Base-by-base conservation (phyloP, 2,888 invertebrate genomes). In the Tenthredo mesomela region DNA sequence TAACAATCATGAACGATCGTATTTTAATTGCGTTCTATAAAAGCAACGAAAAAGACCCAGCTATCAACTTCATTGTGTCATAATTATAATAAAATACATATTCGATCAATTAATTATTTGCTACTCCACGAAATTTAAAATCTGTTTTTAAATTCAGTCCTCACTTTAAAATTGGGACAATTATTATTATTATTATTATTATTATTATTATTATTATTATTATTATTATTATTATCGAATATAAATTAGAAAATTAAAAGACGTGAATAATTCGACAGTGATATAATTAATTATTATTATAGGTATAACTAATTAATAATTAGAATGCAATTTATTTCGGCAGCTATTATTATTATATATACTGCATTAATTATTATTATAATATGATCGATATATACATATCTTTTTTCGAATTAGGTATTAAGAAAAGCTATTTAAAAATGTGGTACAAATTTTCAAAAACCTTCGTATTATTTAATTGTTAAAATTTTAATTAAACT, bases 171-270 rank as follows among this genome's bases (percentile, higher is more conserved):
- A 7, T 54, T 54, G 54, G n/a, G n/a, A 54, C 54, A 54, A 54
- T 54, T 54, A 54, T 54, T 54, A 54, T n/a, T n/a, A 54, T 54
- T 54, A 54, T 54, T 54, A 54, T n/a, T n/a, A 54, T 54, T 54
- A 54, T 54, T 54, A 54, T 54, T 54, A 54, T n/a, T n/a, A 54
- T 54, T 54, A 54, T 54, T 54, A 54, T 54, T 54, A 54, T n/a
- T n/a, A 54, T 54, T 54, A 54, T 54, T 54, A 54, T 54, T 54
- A 54, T n/a, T n/a, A 54, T 54, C n/a, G n/a, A n/a, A 7, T 7
- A 54, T 54, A 6, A n/a, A 54, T 1, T 47, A 47, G 47, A 2
- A 12, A 47, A 47, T 47, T 2, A 47, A 7, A 7, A 54, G 54
- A n/a, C 7, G 4, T n/a, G 1, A 54, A 54, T 54, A 7, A 54